A percentile compares a stretch with the other conserved stretches of the same genome.
Conservation (phyloP, 2,797 vertebrate species). For the Lophotriccus pileatus region DNA sequence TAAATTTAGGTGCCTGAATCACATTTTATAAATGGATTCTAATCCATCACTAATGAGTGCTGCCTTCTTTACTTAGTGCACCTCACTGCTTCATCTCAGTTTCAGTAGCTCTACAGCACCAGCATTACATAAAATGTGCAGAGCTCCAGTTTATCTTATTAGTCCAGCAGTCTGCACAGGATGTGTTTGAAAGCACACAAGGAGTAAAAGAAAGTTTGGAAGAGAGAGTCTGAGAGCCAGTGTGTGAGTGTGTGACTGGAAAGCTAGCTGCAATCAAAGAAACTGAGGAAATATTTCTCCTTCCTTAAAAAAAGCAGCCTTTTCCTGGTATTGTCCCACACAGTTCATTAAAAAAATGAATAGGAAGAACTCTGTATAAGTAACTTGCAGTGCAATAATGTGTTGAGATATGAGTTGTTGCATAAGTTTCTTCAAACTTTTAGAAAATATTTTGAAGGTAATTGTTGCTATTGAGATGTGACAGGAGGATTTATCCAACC, state of each 20-base stretch:
- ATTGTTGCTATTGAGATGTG: not conserved
- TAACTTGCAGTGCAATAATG: not conserved
- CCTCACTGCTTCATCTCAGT: not conserved
- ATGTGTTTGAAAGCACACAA: not conserved
- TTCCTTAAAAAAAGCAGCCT: not conserved
- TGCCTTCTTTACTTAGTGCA: not conserved
- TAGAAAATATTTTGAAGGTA: not conserved
- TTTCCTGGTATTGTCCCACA: not conserved
- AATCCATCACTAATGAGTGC: not conserved
- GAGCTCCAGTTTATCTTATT: not conserved
- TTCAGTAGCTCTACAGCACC: not conserved
- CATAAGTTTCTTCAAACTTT: not conserved
- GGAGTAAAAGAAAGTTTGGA: not conserved
- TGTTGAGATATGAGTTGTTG: not conserved
- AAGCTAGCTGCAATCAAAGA: not conserved
- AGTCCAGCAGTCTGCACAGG: not conserved
- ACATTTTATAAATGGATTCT: not conserved
- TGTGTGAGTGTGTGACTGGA: not conserved
- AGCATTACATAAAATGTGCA: accelerated
- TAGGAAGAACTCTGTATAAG: not conserved
- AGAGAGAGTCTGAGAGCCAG: not conserved
- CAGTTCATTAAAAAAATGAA: not conserved
- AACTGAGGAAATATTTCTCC: not conserved
- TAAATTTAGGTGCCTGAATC: not conserved
- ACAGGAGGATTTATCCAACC: not conserved